Evolutionary conservation across 2,113 vertebrate genomes (phyloP), one percentile per base, ranked within the genome.

Genomic region (Cololabis saira): DNA sequence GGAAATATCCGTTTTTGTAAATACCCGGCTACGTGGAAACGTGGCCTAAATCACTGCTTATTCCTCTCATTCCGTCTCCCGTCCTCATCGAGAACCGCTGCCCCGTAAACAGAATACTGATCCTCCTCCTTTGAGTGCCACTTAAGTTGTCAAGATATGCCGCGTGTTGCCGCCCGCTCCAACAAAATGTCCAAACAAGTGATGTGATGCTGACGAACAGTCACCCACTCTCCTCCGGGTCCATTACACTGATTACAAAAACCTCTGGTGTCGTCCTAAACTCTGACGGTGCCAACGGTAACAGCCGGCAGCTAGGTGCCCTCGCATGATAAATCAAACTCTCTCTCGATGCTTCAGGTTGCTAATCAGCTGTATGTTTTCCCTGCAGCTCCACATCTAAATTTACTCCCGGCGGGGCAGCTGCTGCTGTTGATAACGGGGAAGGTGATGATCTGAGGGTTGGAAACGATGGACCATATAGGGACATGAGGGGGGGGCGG

Each of bases 181-280:
- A 12, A 55, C 45, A 19, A 58, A 50, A 55, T 48, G 37, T 30
- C 33, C 5, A 37, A 37, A 37, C 6, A 37, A 37, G 33, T 37
- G 33, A 51, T 15, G 27, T 4, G 24, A 57, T 75, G 30, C 14
- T 49, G 60, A 60, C 30, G 42, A 64, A 54, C 53, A 53, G 70
- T 76, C 52, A 11, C 44, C 43, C 61, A 43, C 5, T 18, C 4
- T 22, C 2, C 1, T 42, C 58, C 49, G 68, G 17, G 69, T 16
- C 62, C 41, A 61, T 87, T 69, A 57, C 52, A 67, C 22, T 74
- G 60, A 81, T 74, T 61, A 68, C 3, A 55, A 67, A 63, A n/a
- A n/a, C n/a, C n/a, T 9, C 21, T 41, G 16, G 17, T 22, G 40
- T 66, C 37, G 63, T 45, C 64, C n/a, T 18, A 21, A 21, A 57